Conservation (phyloP, 2,113 vertebrate species). For the Macquaria australasica region DNA sequence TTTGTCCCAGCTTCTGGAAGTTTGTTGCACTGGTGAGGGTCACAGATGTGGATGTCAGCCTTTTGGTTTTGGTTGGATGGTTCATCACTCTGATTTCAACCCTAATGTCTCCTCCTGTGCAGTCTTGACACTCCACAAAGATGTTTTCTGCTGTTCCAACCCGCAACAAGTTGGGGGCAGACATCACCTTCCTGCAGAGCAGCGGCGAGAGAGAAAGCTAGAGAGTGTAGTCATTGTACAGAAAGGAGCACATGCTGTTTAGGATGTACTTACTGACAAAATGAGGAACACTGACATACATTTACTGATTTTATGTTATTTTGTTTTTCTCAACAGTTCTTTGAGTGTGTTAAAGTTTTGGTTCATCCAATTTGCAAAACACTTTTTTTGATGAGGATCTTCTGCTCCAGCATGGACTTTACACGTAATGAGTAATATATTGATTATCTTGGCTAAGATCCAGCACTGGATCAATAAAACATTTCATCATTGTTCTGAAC, state of each 20-base stretch:
- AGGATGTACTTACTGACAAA: background rate
- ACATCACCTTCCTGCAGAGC: constrained; percentile 73
- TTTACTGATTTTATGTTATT: background rate
- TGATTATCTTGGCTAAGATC: constrained; percentile 41
- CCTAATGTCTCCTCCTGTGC: accelerated
- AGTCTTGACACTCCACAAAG: constrained; percentile 84
- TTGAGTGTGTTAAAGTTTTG: background rate
- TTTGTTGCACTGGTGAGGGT: constrained; percentile 27
- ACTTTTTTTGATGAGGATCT: background rate
- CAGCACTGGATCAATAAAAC: constrained; percentile 29
- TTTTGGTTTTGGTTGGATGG: constrained; percentile 64
- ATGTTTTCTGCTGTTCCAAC: constrained; percentile 80
- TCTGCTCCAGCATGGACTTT: constrained; percentile 14
- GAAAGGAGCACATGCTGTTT: background rate
- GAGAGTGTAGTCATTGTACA: background rate
- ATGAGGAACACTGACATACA: background rate
- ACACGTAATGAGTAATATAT: constrained; percentile 40
- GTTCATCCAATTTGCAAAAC: background rate
- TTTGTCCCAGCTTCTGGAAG: constrained; percentile 73
- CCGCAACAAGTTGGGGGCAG: constrained; percentile 82
- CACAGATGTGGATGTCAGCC: constrained; percentile 30
- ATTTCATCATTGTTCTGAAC: constrained; percentile 25
- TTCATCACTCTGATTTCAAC: constrained; percentile 72
- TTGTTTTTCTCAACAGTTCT: too few relatives aligned
- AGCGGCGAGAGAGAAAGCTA: background rate